Evolutionary conservation across 1,140 invertebrate species (phyloP).

Genomic region (Sycophila sp.): DNA sequence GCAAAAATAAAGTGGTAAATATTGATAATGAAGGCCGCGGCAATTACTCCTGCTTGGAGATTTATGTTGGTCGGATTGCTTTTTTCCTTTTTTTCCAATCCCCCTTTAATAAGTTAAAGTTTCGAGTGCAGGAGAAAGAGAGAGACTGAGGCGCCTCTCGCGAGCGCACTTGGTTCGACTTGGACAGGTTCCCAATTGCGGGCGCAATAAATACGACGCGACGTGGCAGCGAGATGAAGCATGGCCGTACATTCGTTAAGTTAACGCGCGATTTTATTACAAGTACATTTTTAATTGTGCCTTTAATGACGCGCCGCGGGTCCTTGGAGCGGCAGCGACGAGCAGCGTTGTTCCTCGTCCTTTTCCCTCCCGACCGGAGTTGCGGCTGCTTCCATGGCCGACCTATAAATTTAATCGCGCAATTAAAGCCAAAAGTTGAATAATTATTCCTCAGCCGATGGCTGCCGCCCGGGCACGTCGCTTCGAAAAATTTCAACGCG

Average conservation of each 20-base stretch:
- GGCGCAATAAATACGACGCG: constrained; percentile 58
- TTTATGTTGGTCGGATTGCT: constrained; percentile 30
- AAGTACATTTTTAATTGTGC: constrained; percentile 61
- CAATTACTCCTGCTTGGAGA: constrained; percentile 30
- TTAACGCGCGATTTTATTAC: constrained; percentile 64
- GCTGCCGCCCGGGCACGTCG: too few relatives aligned
- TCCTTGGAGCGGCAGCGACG: constrained; percentile 45
- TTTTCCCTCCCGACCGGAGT: constrained; percentile 2
- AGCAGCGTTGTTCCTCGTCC: constrained; percentile 26
- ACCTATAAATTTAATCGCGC: constrained; percentile 36
- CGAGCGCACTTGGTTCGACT: constrained; percentile 53
- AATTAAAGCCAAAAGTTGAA: constrained; percentile 38
- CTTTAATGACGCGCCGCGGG: constrained; percentile 56
- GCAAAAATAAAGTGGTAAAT: constrained; percentile 35
- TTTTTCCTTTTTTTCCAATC: constrained; percentile 3
- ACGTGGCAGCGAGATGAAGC: constrained; percentile 50
- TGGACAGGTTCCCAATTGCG: constrained; percentile 64
- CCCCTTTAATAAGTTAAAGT: constrained; percentile 33
- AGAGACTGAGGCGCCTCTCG: not conserved
- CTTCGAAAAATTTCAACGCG: constrained; percentile 25
- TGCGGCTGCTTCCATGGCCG: not conserved
- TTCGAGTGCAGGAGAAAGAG: constrained; percentile 14
- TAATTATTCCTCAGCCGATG: constrained; percentile 28
- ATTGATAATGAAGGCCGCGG: constrained; percentile 37
- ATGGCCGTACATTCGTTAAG: constrained; percentile 57